Conservation (phyloP, 2,888 invertebrate species). For the Diplazon laetatorius region DNA sequence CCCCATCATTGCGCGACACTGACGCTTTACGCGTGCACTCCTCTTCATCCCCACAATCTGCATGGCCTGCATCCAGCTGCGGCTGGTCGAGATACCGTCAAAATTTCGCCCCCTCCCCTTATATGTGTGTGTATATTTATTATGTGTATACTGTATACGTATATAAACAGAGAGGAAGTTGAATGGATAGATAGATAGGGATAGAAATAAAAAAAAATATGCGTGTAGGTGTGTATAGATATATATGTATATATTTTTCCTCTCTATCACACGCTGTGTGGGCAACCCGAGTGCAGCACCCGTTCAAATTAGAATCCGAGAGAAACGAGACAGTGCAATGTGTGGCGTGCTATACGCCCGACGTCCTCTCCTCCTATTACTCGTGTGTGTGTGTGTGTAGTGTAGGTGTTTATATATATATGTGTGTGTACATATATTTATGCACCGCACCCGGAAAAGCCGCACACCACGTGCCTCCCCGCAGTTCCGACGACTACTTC, state of each 20-base stretch:
- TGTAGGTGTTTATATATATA: no score
- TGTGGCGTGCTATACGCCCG: conserved; percentile 38
- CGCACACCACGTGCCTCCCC: conserved; percentile 12
- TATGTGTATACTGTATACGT: no score
- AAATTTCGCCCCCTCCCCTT: no score
- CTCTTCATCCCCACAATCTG: not conserved
- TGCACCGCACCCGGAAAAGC: conserved; percentile 28
- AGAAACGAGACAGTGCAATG: conserved; percentile 53
- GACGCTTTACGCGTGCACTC: conserved; percentile 36
- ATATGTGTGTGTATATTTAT: no score
- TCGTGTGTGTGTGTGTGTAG: no score
- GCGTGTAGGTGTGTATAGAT: no score
- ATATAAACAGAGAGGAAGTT: no score
- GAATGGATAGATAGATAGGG: no score
- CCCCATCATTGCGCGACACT: conserved; percentile 50
- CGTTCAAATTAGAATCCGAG: conserved; percentile 57
- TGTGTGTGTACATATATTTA: not conserved
- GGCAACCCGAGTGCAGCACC: conserved; percentile 35
- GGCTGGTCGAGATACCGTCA: conserved; percentile 16
- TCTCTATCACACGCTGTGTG: conserved; percentile 22
- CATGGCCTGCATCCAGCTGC: conserved; percentile 12
- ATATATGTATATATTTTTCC: no score
- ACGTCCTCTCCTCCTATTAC: conserved; percentile 4
- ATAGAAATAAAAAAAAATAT: no score
- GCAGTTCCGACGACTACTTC: conserved; percentile 28